Base-by-base conservation (phyloP, 2,888 invertebrate species). In the Agrochola litura region DNA sequence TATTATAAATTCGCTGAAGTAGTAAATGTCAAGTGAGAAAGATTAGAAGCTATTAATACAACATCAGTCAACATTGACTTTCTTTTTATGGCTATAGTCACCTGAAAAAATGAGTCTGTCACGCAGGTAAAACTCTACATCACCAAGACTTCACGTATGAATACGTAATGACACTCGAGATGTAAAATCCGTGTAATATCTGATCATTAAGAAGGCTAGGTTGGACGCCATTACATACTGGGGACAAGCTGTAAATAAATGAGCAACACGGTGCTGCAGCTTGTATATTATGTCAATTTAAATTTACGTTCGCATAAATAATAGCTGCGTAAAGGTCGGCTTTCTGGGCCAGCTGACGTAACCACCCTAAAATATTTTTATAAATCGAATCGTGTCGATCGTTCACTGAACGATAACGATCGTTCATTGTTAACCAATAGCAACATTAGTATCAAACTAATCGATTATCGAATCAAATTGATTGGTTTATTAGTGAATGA, bases 301-400 rank as follows among this genome's bases (percentile, higher is more conserved):
- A 87, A 90, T 92, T 89, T 87, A 88, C 84, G 82, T 70, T 69
- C 82, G 86, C 87, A 90, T 91, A 88, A 90, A 88, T 91, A 89
- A 89, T 84, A 81, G 77, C 70, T 67, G 73, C 81, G 64, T 77
- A 90, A 89, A 90, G 89, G 90, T 89, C 90, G 79, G 9, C 56
- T 88, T 90, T 91, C 90, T 92, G 88, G 91, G 91, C 80, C 92
- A 80, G 73, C 80, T 94, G 91, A 92, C 84, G 92, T 92, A 90
- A 92, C 76, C 78, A 64, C 67, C 81, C 81, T 63, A 75, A 86
- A 83, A 86, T 73, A 79, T 69, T 66, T 84, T 83, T 72, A 86
- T 79, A 81, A 88, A 87, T 87, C 82, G 86, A 84, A 81, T 73
- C 68, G 60, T 58, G 80, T 79, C 70, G 64, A 73, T 80, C 80